Evolutionary conservation across 2,113 vertebrate species (phyloP), one percentile per base, ranked within the genome.

Genomic region (Catharus fuscescens): DNA sequence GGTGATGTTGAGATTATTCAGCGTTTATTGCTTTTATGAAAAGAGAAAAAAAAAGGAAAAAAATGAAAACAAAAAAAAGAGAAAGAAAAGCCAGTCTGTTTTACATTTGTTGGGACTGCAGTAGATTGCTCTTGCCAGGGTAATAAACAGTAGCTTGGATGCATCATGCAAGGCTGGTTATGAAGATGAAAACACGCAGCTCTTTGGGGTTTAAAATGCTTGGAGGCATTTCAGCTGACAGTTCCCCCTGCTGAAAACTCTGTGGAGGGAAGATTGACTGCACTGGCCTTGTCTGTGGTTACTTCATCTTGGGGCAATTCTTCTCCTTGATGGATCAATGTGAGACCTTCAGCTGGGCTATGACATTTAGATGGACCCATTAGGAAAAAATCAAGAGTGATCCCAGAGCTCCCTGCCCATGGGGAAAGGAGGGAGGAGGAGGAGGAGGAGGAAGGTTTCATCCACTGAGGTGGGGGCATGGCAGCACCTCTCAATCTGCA

Each of bases 1-100:
- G 72, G 86, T 86, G 88, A 92, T 94, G 80, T 66, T 92, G 83
- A 96, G 78, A 90, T 95, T 93, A 90, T 91, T 95, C 95, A 90
- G 74, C 8, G 54, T 66, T 95, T 91, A 94, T 79, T 92, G 61
- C 89, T 88, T 88, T 92, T 93, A 80, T 86, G 62, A 87, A 88
- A 67, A 48, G 34, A 6, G 31, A 6, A 76, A 71, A 64, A 14
- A 15, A 26, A 60, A 8, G 14, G 8, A 36, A 76, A 42, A 62
- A 53, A 54, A 62, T n/a, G n/a, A 8, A 18, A 14, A 14, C 42
- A n/a, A 29, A 9, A 24, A 50, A 45, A 3, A 12, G 53, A 80
- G 2, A 20, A 42, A 36, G 25, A 25, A 40, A 59, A 72, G 8
- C 9, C 5, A 3, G 25, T 83, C 81, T 91, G 71, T 28, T 90